A percentile compares a stretch with the other conserved stretches of the same genome.
Evolutionary conservation across 1,140 invertebrate genomes (phyloP).

Genomic region (Aplysia californica): DNA sequence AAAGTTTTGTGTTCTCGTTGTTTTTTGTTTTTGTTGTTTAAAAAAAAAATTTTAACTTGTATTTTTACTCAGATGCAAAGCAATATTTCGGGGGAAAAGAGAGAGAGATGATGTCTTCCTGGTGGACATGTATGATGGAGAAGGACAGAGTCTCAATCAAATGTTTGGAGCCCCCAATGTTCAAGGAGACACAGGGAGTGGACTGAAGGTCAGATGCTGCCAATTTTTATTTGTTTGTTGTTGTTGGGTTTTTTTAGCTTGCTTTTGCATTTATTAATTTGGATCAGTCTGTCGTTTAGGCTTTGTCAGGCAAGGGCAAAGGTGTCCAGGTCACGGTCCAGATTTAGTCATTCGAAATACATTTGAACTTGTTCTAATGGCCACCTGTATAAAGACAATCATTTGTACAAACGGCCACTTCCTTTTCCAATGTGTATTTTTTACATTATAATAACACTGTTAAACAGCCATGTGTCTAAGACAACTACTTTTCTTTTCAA

Average conservation of each 20-base stretch:
- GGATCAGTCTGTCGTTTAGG: no score
- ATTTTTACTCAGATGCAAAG: slow-evolving; percentile 33
- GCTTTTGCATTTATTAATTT: not conserved
- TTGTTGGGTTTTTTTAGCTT: not conserved
- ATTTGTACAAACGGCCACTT: not conserved
- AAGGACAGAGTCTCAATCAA: slow-evolving; percentile 47
- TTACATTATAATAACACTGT: not conserved
- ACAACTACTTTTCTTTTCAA: not conserved
- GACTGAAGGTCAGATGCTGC: not conserved
- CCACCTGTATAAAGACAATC: not conserved
- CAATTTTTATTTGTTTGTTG: not conserved
- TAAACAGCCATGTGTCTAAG: not conserved
- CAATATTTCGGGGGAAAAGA: slow-evolving; percentile 36
- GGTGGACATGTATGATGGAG: slow-evolving; percentile 39
- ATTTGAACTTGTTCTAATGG: not conserved
- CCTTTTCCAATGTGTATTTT: not conserved
- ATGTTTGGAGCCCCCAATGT: slow-evolving; percentile 40
- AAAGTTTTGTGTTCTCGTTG: not conserved
- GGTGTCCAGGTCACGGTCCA: no score
- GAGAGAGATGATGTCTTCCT: slow-evolving; percentile 1
- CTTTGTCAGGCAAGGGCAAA: no score
- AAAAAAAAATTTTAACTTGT: not conserved
- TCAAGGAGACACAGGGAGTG: not conserved
- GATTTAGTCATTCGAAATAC: no score
- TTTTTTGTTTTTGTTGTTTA: not conserved